Percentiles rank a stretch among this genome's conserved stretches.
Evolutionary conservation across 2,113 vertebrate genomes (phyloP).

Genomic region (Sturnira hondurensis): DNA sequence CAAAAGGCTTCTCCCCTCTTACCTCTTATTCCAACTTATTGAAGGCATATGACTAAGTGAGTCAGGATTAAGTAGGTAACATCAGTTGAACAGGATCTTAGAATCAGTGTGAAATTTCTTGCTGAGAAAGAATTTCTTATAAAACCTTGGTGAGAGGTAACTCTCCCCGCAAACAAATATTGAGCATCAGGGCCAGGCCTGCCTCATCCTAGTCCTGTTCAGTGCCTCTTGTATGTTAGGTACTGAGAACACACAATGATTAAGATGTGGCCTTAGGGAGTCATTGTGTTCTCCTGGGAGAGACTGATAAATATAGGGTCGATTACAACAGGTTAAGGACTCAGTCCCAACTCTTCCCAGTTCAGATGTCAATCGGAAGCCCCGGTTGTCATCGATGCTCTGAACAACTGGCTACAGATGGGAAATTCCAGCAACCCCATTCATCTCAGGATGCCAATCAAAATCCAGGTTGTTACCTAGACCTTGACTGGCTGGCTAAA

Average conservation of each 20-base stretch:
- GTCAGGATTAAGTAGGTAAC: neutral
- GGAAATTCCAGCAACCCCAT: no score
- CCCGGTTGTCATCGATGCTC: no score
- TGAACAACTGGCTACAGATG: no score
- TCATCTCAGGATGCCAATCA: neutral
- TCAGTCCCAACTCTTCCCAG: neutral
- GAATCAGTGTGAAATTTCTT: neutral
- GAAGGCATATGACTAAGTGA: neutral
- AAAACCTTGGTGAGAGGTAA: neutral
- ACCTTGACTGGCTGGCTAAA: neutral
- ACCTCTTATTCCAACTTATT: neutral
- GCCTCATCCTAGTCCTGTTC: neutral
- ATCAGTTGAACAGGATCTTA: neutral
- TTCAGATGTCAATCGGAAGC: neutral
- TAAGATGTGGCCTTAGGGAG: neutral
- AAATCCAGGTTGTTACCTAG: no score
- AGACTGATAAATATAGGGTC: neutral
- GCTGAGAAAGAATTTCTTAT: neutral
- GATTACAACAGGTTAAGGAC: neutral
- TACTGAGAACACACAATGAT: neutral
- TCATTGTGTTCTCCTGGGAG: neutral
- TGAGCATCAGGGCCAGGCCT: neutral
- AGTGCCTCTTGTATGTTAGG: neutral
- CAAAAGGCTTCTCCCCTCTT: neutral
- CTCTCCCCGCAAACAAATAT: neutral